Conservation (phyloP, 2,797 vertebrate genomes). For the Tiaroga cobitis region DNA sequence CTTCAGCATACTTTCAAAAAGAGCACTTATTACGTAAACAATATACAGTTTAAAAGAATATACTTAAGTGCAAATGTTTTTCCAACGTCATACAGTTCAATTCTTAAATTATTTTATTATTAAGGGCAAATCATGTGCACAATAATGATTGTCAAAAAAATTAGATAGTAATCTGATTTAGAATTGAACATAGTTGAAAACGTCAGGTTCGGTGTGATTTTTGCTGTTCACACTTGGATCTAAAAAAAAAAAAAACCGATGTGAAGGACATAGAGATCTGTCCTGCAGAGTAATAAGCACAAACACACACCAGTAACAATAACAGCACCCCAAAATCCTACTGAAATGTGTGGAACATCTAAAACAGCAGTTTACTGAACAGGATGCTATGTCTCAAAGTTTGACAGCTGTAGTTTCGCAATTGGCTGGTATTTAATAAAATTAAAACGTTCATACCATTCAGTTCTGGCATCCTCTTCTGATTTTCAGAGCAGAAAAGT, state of each 20-base stretch:
- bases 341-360: not conserved
- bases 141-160: not conserved
- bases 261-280: not conserved
- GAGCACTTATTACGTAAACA: not conserved
- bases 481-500: not conserved
- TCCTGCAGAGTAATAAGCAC: not conserved
- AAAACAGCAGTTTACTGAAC: not conserved
- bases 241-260: not conserved
- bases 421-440: not conserved
- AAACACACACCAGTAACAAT: not conserved
- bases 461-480: not conserved
- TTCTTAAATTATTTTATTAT: not conserved
- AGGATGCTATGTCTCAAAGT: not conserved
- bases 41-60: not conserved
- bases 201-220: not conserved
- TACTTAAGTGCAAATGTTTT: not conserved
- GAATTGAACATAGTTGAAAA: not conserved
- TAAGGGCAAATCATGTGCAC: not conserved
- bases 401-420: not conserved
- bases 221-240: not conserved
- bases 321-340: not conserved
- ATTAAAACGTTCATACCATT: not conserved
- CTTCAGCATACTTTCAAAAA: not conserved
- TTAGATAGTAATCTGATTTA: too few relatives aligned
- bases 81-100: not conserved